Evolutionary conservation across 2,888 invertebrate species (phyloP).

Genomic region (Acronicta leporina): DNA sequence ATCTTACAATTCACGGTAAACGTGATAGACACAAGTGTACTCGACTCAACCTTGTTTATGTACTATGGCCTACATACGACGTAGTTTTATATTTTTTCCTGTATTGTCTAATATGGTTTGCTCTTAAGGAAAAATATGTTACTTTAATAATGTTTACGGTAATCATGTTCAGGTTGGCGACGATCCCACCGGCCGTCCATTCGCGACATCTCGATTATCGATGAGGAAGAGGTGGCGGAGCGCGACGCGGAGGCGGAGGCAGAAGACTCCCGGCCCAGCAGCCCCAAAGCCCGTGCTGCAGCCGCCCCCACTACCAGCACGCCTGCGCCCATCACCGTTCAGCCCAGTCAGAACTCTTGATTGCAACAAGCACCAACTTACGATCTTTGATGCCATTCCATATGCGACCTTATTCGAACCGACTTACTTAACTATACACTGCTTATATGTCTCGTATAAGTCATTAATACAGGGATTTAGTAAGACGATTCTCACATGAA

Average conservation of each 20-base stretch:
- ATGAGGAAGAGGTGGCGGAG: constrained; percentile 93
- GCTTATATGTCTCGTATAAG: constrained; percentile 23
- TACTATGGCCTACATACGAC: constrained; percentile 17
- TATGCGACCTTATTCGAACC: constrained; percentile 28
- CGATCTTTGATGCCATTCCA: constrained; percentile 36
- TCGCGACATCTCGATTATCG: constrained; percentile 95
- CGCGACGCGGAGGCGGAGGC: constrained; percentile 78
- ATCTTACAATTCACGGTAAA: constrained; percentile 59
- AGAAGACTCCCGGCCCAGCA: constrained; percentile 61
- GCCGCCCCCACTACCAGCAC: constrained; percentile 71
- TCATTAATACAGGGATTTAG: constrained; percentile 44
- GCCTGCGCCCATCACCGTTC: constrained; percentile 81
- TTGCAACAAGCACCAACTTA: constrained; percentile 14
- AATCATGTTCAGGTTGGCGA: constrained; percentile 90
- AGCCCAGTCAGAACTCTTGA: constrained; percentile 78
- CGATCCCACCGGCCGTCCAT: constrained; percentile 95
- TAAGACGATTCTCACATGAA: constrained; percentile 25
- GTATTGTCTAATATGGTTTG: constrained; percentile 4
- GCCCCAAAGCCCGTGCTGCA: constrained; percentile 53
- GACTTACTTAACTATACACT: constrained; percentile 26
- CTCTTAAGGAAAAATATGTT: constrained; percentile 7
- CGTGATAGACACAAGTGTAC: constrained; percentile 41
- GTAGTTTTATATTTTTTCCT: constrained; percentile 45
- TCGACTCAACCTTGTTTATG: constrained; percentile 34
- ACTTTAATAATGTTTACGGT: neutral